Evolutionary conservation across 2,888 invertebrate species (phyloP), one percentile per base, ranked within the genome.

Genomic region (Serrognathus titanus): DNA sequence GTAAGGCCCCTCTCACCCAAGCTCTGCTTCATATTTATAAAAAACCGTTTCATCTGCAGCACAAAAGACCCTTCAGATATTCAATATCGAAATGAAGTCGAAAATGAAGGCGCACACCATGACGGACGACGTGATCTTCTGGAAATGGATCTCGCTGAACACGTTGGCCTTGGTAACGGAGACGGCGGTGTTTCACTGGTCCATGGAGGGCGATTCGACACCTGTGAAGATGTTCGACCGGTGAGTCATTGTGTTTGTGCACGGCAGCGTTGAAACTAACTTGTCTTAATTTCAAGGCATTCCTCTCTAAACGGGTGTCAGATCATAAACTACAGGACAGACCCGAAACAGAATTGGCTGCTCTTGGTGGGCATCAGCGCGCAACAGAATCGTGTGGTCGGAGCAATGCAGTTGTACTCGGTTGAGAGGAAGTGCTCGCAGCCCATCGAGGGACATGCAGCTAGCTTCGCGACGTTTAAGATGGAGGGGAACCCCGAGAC

Each of bases 1-100:
- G 82, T 82, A 59, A 43, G 46, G n/a, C n/a, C n/a, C n/a, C n/a
- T n/a, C n/a, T n/a, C n/a, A n/a, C n/a, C 11, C 4, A 52, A 51
- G 7, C 37, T 10, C 35, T 6, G 12, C 7, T n/a, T 9, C 7
- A 11, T n/a, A 11, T 5, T 47, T 12, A 47, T 11, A 51, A 52
- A 31, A 37, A 20, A 40, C 53, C 12, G 13, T 41, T 40, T 45
- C 52, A 11, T 56, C 75, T 81, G 61, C 80, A 92, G 97, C 97
- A 66, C 92, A 92, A 81, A 96, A 96, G 80, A 97, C 97, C 36
- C 85, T 98, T 69, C 98, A 98, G 80, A 97, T 99, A 69, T 98
- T 98, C 83, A 97, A 98, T 80, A 97, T 99, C 78, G 98, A 99
- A 80, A 96, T 97, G 94, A 98, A 97, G 54, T 94, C 94, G 41